phyloP scores from a whole-genome alignment of 2,888 invertebrate species.

The Mechanitis mazaeus region DNA sequence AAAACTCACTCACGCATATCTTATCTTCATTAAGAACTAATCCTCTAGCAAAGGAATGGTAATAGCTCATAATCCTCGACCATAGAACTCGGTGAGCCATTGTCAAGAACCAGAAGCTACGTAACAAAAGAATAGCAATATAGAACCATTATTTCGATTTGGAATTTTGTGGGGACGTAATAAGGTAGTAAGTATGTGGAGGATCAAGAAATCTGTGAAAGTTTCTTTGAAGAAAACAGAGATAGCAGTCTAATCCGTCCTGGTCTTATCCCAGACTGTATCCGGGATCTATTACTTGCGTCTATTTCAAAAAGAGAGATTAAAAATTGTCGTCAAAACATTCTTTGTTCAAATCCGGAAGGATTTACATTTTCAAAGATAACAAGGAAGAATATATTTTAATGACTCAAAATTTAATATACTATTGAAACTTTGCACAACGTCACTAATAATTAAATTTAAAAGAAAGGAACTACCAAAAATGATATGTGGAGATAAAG shows the following conservation, averaged over 20 bases:
- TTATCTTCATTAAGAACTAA: conserved; percentile 62
- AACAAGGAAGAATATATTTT: conserved; percentile 26
- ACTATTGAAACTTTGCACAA: conserved; percentile 34
- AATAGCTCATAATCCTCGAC: conserved; percentile 54
- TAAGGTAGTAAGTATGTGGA: conserved; percentile 5
- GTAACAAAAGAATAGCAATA: conserved; percentile 11
- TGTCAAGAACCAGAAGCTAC: conserved; percentile 37
- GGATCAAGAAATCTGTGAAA: conserved; percentile 33
- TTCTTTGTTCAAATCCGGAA: conserved; percentile 57
- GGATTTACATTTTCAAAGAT: conserved; percentile 34
- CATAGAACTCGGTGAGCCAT: conserved; percentile 50
- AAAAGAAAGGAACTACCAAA: too few species aligned
- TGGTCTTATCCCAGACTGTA: conserved; percentile 37
- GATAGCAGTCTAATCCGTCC: conserved; percentile 35
- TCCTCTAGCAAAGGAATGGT: conserved; percentile 46
- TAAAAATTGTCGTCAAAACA: conserved; percentile 56
- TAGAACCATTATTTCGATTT: conserved; percentile 10
- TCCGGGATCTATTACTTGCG: conserved; percentile 69
- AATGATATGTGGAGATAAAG: too few species aligned
- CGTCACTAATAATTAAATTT: conserved; percentile 28
- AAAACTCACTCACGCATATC: conserved; percentile 34
- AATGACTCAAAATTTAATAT: conserved; percentile 28
- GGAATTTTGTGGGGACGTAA: conserved; percentile 11
- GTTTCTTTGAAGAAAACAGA: conserved; percentile 35
- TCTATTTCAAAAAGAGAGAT: conserved; percentile 38